These are phyloP conservation scores for Ceryle rudis DNA, from an alignment of 2,797 vertebrate genomes.

Conservation along the genomic window DNA sequence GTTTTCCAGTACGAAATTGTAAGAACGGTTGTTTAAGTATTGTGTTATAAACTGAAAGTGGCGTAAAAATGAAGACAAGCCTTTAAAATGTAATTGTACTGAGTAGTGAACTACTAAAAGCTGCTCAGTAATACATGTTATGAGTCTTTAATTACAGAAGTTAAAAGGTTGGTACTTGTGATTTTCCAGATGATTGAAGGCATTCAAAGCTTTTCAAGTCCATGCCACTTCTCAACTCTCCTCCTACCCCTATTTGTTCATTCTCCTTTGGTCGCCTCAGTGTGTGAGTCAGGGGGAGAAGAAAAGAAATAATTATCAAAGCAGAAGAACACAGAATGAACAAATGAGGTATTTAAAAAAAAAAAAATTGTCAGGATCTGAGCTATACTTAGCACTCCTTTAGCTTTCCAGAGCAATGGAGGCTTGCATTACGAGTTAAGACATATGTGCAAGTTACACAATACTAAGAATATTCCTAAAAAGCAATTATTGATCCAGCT, in stretches of 20 bases:
- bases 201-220: conserved; percentile 65
- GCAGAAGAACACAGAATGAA: conserved; percentile 45
- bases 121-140: background rate
- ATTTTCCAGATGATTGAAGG: conserved; percentile 70
- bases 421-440: background rate
- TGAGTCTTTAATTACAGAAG: conserved; percentile 45
- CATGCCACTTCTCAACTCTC: conserved; percentile 22
- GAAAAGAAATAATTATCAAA: conserved; percentile 70
- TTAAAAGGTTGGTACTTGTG: conserved; percentile 52
- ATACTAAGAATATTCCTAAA: conserved; percentile 49
- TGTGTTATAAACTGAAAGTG: background rate
- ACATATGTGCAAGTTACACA: background rate
- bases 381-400: conserved; percentile 42
- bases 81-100: background rate
- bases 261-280: conserved; percentile 50
- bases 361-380: background rate
- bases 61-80: background rate
- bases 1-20: background rate
- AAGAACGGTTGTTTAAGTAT: background rate
- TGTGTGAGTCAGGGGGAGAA: conserved; percentile 63
- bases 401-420: conserved; percentile 13
- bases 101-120: background rate
- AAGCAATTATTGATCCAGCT: background rate
- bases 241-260: conserved; percentile 62
- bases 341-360: conserved; percentile 14